A percentile compares a stretch with the other conserved stretches of the same genome.
phyloP scores from a whole-genome alignment of 2,797 vertebrate species.

The Echiichthys vipera region DNA sequence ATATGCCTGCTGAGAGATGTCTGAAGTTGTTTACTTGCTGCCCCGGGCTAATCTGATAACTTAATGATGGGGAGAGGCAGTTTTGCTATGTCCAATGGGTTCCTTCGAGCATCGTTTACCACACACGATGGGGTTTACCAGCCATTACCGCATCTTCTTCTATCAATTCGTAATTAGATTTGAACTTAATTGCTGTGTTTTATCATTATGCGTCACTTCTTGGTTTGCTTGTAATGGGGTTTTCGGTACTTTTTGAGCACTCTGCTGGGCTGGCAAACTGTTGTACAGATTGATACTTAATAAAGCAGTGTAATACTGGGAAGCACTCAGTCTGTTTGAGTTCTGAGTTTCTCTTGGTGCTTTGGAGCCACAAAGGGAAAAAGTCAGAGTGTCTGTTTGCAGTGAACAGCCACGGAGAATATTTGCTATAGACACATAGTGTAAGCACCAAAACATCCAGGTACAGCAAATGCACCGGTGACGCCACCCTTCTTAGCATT shows the following conservation, averaged over 20 bases:
- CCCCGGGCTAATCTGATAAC: slow-evolving; percentile 81
- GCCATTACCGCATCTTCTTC: slow-evolving; percentile 79
- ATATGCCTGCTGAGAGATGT: slow-evolving; percentile 68
- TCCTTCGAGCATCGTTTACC: slow-evolving; percentile 80
- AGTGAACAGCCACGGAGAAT: slow-evolving; percentile 34
- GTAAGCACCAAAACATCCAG: slow-evolving; percentile 40
- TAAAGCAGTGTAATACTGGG: slow-evolving; percentile 52
- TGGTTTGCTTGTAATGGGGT: slow-evolving; percentile 67
- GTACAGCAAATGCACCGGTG: slow-evolving; percentile 25
- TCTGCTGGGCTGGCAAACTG: slow-evolving; percentile 55
- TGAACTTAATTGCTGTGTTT: slow-evolving; percentile 68
- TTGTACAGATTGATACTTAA: slow-evolving; percentile 62
- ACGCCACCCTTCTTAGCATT: slow-evolving; percentile 26
- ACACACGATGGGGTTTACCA: slow-evolving; percentile 66
- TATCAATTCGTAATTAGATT: slow-evolving; percentile 79
- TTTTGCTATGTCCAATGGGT: slow-evolving; percentile 74
- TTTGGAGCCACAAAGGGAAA: slow-evolving; percentile 40
- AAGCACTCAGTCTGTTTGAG: slow-evolving; percentile 32
- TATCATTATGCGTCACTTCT: slow-evolving; percentile 75
- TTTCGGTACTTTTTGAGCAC: slow-evolving; percentile 52
- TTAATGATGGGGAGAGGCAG: slow-evolving; percentile 79
- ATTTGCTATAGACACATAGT: slow-evolving; percentile 24
- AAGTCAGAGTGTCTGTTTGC: slow-evolving; percentile 15
- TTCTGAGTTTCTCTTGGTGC: slow-evolving; percentile 43
- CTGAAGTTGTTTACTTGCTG: slow-evolving; percentile 80